Evolutionary conservation across 2,888 invertebrate genomes (phyloP).

Genomic region (Octodonta nipae): DNA sequence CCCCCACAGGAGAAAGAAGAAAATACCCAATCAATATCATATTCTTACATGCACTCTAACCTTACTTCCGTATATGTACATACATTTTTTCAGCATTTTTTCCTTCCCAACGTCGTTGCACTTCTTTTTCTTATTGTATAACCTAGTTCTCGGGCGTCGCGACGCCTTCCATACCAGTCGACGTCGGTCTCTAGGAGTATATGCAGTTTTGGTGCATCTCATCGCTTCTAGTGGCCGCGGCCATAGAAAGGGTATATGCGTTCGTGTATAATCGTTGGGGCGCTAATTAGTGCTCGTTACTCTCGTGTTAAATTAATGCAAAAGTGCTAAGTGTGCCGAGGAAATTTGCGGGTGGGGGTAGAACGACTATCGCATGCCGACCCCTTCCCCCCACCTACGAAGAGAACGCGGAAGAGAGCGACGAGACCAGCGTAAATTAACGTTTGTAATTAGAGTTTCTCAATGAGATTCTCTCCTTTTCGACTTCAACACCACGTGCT

Average conservation of each 20-base stretch:
- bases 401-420: slow-evolving; percentile 7
- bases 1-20: slow-evolving; percentile 24
- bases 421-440: slow-evolving; percentile 6
- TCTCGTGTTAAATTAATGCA: slow-evolving; percentile 22
- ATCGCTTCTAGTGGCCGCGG: slow-evolving; percentile 5
- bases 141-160: slow-evolving; percentile 35
- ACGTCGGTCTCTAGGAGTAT: slow-evolving; percentile 33
- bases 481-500: too few species aligned
- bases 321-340: slow-evolving; percentile 14
- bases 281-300: slow-evolving; percentile 15
- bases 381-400: background rate
- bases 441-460: too few species aligned
- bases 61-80: slow-evolving; percentile 38
- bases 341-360: slow-evolving; percentile 14
- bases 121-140: slow-evolving; percentile 35
- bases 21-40: slow-evolving; percentile 38
- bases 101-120: slow-evolving; percentile 23
- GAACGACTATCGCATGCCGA: slow-evolving; percentile 5
- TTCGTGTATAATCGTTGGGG: slow-evolving; percentile 10
- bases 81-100: slow-evolving; percentile 35
- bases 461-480: too few species aligned
- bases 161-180: slow-evolving; percentile 30
- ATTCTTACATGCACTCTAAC: slow-evolving; percentile 33
- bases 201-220: slow-evolving; percentile 25
- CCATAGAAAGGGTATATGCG: slow-evolving; percentile 10